A percentile compares a stretch with the other conserved stretches of the same genome.
These are phyloP conservation scores for Chrysina gloriosa DNA, from an alignment of 2,888 invertebrate genomes.

Conservation along the genomic window DNA sequence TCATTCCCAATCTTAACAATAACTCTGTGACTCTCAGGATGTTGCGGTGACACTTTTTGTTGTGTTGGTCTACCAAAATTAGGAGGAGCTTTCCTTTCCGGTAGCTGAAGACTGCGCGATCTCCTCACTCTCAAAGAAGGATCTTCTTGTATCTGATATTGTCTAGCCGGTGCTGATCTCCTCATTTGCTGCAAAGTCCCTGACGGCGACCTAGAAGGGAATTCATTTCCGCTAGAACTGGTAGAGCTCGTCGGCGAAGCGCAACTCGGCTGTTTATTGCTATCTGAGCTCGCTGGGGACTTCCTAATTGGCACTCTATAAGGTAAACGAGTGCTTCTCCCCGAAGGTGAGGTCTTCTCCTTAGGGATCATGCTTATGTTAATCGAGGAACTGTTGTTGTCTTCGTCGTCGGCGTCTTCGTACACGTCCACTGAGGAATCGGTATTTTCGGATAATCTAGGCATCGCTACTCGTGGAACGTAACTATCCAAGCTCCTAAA, in stretches of 20 bases:
- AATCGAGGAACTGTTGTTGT: conserved; percentile 66
- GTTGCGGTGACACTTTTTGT: conserved; percentile 61
- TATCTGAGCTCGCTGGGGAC: conserved; percentile 62
- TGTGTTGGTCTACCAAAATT: conserved; percentile 26
- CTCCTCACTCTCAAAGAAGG: conserved; percentile 63
- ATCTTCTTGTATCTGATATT: conserved; percentile 53
- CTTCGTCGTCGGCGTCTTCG: conserved; percentile 67
- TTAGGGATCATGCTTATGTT: conserved; percentile 59
- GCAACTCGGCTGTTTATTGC: conserved; percentile 55
- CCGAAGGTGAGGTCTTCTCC: conserved; percentile 61
- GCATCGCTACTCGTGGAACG: conserved; percentile 63
- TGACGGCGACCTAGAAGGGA: conserved; percentile 56
- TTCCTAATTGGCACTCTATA: conserved; percentile 56
- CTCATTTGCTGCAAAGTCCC: conserved; percentile 52
- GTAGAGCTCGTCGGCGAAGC: conserved; percentile 56
- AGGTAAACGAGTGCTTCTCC: conserved; percentile 54
- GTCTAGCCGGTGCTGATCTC: conserved; percentile 51
- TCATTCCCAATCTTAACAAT: conserved; percentile 61
- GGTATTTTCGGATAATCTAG: conserved; percentile 67
- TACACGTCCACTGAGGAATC: conserved; percentile 66
- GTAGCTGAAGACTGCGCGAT: conserved; percentile 73
- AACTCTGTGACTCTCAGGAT: conserved; percentile 61
- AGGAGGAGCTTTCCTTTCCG: conserved; percentile 64
- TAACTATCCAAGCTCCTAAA: conserved; percentile 74
- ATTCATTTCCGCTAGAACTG: conserved; percentile 60